Evolutionary conservation across 2,113 vertebrate species (phyloP).

Genomic region (Eulacestoma nigropectus): DNA sequence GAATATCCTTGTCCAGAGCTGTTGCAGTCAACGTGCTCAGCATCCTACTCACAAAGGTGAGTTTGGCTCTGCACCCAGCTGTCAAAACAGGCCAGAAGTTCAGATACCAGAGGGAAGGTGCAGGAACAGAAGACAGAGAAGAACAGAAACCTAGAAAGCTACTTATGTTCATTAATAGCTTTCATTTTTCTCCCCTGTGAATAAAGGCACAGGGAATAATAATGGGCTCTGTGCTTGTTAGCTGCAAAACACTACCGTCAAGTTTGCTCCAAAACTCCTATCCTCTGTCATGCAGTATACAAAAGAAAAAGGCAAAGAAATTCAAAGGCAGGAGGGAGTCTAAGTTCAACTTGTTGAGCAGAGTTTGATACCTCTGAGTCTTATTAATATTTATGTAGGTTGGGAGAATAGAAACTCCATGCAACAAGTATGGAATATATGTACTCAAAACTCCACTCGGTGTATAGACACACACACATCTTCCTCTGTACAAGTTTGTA

Average conservation of each 20-base stretch:
- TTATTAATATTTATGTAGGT: conserved; percentile 35
- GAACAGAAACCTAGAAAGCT: not conserved
- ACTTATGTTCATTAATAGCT: not conserved
- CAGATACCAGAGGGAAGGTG: not conserved
- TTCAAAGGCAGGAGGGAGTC: conserved; percentile 25
- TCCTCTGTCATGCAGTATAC: not conserved
- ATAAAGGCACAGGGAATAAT: conserved; percentile 15
- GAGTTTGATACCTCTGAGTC: conserved; percentile 7
- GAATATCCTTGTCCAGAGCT: not conserved
- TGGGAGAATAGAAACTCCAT: not conserved
- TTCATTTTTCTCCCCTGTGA: not conserved
- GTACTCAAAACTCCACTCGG: not conserved
- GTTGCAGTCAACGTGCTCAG: not conserved
- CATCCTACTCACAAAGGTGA: not conserved
- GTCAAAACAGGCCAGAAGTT: conserved; percentile 2
- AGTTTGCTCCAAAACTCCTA: not conserved
- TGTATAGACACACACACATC: not conserved
- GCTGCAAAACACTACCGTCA: not conserved
- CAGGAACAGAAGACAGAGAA: not conserved
- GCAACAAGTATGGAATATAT: conserved; percentile 8
- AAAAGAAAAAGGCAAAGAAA: conserved; percentile 4
- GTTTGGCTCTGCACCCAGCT: not conserved
- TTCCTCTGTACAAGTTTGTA: not conserved
- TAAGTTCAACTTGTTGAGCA: conserved; percentile 28
- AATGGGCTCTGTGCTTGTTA: conserved; percentile 16